Evolutionary conservation across 2,113 vertebrate species (phyloP).

Genomic region (Petroica traversi): DNA sequence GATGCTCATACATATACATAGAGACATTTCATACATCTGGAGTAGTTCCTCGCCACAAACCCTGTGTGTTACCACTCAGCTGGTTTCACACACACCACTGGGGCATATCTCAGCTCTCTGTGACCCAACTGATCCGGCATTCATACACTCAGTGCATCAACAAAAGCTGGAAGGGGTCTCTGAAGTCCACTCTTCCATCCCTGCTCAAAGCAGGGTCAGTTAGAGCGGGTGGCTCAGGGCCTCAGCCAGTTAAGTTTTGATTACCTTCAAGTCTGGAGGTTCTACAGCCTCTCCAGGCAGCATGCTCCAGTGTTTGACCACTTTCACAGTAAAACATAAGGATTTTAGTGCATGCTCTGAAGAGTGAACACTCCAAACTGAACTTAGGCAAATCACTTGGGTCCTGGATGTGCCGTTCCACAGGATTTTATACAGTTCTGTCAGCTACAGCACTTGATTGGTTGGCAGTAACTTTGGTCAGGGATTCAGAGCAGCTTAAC

Average conservation of each 20-base stretch:
- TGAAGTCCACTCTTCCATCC: neutral
- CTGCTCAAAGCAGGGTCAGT: neutral
- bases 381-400: neutral
- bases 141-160: neutral
- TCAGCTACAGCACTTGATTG: neutral
- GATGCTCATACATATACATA: neutral
- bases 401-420: neutral
- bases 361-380: neutral
- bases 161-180: neutral
- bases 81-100: neutral
- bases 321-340: neutral
- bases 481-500: neutral
- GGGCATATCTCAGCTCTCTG: rapidly evolving
- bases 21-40: neutral
- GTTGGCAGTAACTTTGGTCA: neutral
- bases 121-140: neutral
- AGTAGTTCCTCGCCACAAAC: neutral
- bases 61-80: neutral
- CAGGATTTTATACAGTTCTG: neutral
- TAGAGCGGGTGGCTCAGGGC: neutral
- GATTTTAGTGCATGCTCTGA: neutral
- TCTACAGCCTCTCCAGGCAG: neutral
- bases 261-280: neutral
- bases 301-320: neutral
- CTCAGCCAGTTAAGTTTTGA: neutral